Evolutionary conservation across 2,888 invertebrate genomes (phyloP), one percentile per base, ranked within the genome.

Genomic region (Thera obeliscata): DNA sequence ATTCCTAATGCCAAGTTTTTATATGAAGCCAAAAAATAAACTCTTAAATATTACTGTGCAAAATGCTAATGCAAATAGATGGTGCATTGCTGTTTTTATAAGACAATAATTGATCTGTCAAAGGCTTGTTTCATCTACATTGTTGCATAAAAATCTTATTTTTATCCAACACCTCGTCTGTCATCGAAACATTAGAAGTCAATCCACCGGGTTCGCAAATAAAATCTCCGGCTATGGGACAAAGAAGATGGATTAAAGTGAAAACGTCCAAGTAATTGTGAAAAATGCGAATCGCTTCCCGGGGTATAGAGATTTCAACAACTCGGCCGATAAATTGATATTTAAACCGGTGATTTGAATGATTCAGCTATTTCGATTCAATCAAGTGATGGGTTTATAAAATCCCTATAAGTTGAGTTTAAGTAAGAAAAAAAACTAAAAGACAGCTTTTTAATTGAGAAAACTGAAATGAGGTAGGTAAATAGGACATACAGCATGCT

Each of bases 261-360:
- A 81, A 87, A 90, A 89, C 83, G 89, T 90, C 90, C 87, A 82
- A 89, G 90, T 91, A 92, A 92, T 91, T 92, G 92, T 90, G 91
- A 92, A 91, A 90, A 92, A 91, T 91, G 91, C 74, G 90, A 84
- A 85, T 85, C 86, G 83, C 81, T 85, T 79, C 81, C 52, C 76
- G 74, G 77, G 77, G 79, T 82, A 86, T 85, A 87, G 88, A 87
- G 85, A 84, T 80, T 84, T 80, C 76, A 80, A 80, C 69, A 73
- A 72, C 64, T 72, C 61, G 52, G 58, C 67, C 64, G 60, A 73
- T 69, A 73, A 72, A 75, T 75, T 75, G 73, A 72, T 73, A 75
- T 73, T 73, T 72, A 73, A 75, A 74, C 67, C 64, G 56, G 67
- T 61, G 64, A 61, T 73, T 73, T 64, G 57, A 66, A 73, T 72